Percentiles rank a stretch among this genome's conserved stretches.
Conservation (phyloP, 2,113 vertebrate species). For the Prionailurus bengalensis region DNA sequence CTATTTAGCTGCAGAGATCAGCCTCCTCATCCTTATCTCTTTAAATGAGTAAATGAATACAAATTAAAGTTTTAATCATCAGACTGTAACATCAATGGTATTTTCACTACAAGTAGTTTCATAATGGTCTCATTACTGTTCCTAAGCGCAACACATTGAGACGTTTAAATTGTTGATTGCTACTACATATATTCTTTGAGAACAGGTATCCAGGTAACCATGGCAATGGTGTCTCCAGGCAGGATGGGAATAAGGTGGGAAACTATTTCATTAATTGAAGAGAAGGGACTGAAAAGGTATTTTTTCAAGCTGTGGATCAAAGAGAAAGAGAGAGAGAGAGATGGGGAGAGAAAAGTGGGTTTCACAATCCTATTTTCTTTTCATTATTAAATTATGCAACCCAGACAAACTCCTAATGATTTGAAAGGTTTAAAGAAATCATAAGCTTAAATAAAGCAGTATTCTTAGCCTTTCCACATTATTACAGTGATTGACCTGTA, state of each 20-base stretch:
- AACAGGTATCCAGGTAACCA: constrained; percentile 85
- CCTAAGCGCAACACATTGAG: constrained; percentile 69
- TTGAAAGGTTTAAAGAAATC: constrained; percentile 58
- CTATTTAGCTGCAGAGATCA: background rate
- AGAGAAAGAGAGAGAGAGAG: constrained; percentile 13
- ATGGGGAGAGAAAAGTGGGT: background rate
- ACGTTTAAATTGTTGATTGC: constrained; percentile 76
- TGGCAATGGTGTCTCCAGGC: constrained; percentile 81
- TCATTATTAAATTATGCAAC: constrained; percentile 74
- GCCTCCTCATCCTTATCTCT: background rate
- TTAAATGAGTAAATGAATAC: constrained; percentile 71
- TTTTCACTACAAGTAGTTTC: constrained; percentile 71
- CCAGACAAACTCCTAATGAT: constrained; percentile 65
- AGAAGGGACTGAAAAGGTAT: constrained; percentile 72
- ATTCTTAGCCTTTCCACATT: constrained; percentile 44
- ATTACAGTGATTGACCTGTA: constrained; percentile 43
- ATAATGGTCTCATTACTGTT: constrained; percentile 72
- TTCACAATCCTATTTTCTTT: constrained; percentile 64
- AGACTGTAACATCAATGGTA: constrained; percentile 64
- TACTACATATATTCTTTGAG: constrained; percentile 71
- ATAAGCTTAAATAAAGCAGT: constrained; percentile 56
- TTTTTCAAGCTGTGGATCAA: constrained; percentile 73
- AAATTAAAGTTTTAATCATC: constrained; percentile 75
- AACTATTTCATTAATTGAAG: constrained; percentile 82
- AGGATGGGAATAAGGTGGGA: constrained; percentile 72